These are phyloP conservation scores for Drosophila mettleri DNA, from an alignment of 2,888 invertebrate species.

Conservation along the genomic window DNA sequence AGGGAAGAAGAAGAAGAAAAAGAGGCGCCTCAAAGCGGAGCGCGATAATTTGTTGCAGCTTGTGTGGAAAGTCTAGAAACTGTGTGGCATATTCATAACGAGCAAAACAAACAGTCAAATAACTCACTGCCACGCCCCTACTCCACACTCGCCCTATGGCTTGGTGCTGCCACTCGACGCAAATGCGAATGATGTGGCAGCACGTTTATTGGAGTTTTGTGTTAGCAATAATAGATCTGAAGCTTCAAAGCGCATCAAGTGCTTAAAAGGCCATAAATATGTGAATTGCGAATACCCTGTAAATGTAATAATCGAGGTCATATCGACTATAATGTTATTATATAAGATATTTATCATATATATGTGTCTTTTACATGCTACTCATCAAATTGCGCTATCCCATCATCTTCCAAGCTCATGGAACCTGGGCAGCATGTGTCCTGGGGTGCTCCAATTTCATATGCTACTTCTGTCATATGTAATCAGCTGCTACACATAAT, in stretches of 20 bases:
- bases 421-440: background rate
- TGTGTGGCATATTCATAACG: slow-evolving; percentile 17
- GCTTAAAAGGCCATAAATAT: background rate
- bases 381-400: background rate
- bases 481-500: background rate
- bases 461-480: background rate
- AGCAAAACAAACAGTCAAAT: slow-evolving; percentile 13
- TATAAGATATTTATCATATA: no score
- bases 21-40: background rate
- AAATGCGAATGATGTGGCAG: slow-evolving; percentile 31
- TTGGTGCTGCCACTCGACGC: slow-evolving; percentile 27
- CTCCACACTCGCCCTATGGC: background rate
- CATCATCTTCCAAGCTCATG: background rate
- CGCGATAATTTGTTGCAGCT: slow-evolving; percentile 8
- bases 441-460: background rate
- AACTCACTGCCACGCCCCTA: background rate
- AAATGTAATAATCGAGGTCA: no score
- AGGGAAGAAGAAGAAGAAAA: background rate
- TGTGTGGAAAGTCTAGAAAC: slow-evolving; percentile 9
- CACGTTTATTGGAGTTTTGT: slow-evolving; percentile 6
- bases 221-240: background rate
- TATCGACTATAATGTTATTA: no score
- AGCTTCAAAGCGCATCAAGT: slow-evolving; percentile 2
- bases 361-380: no score
- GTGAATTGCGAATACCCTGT: slow-evolving; percentile 15